These are phyloP conservation scores for Thaleichthys pacificus DNA, from an alignment of 2,797 vertebrate species.

Conservation along the genomic window DNA sequence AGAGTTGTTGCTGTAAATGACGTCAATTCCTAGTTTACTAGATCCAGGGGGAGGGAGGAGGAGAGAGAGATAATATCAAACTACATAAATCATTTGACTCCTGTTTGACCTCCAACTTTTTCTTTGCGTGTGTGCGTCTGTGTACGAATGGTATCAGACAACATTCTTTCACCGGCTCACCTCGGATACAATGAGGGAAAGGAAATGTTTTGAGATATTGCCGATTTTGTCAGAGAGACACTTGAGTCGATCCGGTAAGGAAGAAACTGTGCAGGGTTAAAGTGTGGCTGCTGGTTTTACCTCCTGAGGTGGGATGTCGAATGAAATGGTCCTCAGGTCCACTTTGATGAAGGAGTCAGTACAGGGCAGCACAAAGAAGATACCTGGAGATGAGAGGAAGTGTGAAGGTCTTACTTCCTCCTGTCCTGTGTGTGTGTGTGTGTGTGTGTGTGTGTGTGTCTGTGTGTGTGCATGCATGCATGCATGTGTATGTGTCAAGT, in stretches of 20 bases:
- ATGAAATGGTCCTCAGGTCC: constrained; percentile 79
- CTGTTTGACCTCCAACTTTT: not conserved
- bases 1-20: not conserved
- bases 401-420: not conserved
- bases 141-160: no score
- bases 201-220: no score
- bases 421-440: not conserved
- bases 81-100: not conserved
- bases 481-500: not conserved
- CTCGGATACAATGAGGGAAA: no score
- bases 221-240: no score
- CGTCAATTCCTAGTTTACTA: no score
- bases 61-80: not conserved
- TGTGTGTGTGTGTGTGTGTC: not conserved
- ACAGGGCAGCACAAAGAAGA: constrained; percentile 80
- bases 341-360: constrained; percentile 78
- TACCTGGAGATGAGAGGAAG: constrained; percentile 55
- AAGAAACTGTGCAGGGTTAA: no score
- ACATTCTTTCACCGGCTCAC: no score
- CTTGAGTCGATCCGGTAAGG: no score
- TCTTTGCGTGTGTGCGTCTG: not conserved
- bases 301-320: constrained; percentile 84
- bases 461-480: not conserved
- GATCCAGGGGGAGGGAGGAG: not conserved
- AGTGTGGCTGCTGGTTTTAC: constrained; percentile 39